A percentile compares a stretch with the other conserved stretches of the same genome.
Evolutionary conservation across 2,113 vertebrate genomes (phyloP).

Genomic region (Varanus komodoensis): DNA sequence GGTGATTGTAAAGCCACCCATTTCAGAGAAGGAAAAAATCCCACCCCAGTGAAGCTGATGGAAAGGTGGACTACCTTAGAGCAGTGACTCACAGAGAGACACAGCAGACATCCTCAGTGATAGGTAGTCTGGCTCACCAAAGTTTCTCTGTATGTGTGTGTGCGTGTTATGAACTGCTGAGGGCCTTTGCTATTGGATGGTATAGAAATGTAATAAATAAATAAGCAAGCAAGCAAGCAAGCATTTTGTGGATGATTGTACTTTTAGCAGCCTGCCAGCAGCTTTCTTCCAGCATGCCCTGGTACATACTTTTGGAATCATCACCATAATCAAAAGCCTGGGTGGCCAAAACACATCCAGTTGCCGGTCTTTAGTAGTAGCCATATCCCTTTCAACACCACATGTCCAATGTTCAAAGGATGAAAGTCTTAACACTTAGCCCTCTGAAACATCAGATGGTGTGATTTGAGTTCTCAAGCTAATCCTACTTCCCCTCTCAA

Average conservation of each 20-base stretch:
- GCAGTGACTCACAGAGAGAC: neutral
- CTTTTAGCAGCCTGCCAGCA: neutral
- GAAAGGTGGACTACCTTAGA: neutral
- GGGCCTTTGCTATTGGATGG: too few relatives aligned
- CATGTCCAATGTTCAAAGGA: constrained; percentile 14
- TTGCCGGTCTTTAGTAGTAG: constrained; percentile 11
- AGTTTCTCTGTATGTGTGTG: constrained; percentile 6
- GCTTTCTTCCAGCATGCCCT: neutral
- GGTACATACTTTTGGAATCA: neutral
- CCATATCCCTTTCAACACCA: constrained; percentile 28
- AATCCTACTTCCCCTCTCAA: constrained; percentile 18
- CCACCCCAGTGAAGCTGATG: neutral
- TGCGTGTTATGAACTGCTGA: too few relatives aligned
- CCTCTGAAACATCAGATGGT: constrained; percentile 36
- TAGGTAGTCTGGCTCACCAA: neutral
- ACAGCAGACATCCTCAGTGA: neutral
- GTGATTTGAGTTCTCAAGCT: constrained; percentile 41
- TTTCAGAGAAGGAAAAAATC: neutral
- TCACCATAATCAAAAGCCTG: neutral
- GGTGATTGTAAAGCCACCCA: neutral
- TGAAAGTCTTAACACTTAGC: constrained; percentile 15
- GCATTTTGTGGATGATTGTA: neutral
- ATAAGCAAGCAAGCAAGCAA: too few relatives aligned
- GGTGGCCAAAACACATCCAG: constrained; percentile 5
- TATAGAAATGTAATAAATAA: too few relatives aligned